Evolutionary conservation across 2,888 invertebrate genomes (phyloP).

Genomic region (Apamea crenata): DNA sequence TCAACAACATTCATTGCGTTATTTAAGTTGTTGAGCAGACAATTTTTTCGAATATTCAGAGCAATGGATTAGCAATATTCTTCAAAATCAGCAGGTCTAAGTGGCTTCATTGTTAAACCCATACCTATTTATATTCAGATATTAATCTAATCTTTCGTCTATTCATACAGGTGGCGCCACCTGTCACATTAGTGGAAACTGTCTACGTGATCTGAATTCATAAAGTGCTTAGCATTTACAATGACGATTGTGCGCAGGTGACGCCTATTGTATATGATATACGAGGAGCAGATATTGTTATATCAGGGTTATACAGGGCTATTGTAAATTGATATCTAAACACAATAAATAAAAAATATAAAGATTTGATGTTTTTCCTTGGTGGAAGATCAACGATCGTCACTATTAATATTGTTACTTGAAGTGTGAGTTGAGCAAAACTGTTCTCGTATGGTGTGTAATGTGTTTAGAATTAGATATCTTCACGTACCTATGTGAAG

Average conservation of each 20-base stretch:
- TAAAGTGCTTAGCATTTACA: conserved; percentile 35
- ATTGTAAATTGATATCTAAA: no score
- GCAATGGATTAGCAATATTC: not conserved
- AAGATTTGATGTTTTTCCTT: no score
- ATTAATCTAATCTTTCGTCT: not conserved
- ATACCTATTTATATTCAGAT: not conserved
- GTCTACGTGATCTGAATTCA: conserved; percentile 33
- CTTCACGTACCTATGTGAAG: no score
- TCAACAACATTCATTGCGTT: no score
- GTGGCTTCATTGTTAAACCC: not conserved
- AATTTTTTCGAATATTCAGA: not conserved
- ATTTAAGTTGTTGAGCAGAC: not conserved
- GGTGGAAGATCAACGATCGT: no score
- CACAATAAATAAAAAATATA: no score
- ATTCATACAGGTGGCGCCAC: conserved; percentile 29
- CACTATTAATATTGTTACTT: no score
- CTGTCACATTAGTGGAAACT: conserved; percentile 41
- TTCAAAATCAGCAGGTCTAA: not conserved
- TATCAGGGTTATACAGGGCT: not conserved
- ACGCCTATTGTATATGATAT: not conserved
- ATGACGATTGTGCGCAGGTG: conserved; percentile 43
- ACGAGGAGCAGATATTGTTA: not conserved
- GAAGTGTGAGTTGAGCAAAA: no score
- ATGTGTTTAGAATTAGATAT: no score
- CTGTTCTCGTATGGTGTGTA: no score